Evolutionary conservation across 2,113 vertebrate genomes (phyloP).

Genomic region (Holacanthus passer): DNA sequence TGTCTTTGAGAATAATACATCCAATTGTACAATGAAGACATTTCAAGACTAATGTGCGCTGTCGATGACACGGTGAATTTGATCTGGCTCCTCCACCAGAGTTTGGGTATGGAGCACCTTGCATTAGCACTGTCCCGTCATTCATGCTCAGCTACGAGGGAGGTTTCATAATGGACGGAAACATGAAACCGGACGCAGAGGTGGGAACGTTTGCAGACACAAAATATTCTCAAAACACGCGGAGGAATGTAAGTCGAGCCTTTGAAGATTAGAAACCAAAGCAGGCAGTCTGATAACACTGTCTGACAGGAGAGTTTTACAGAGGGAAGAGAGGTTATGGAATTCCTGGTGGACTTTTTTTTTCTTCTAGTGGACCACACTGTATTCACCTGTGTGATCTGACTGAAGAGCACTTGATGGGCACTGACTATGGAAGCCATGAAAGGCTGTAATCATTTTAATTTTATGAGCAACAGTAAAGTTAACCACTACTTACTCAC

Average conservation of each 20-base stretch:
- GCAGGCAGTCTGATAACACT: constrained; percentile 51
- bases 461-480: too few species aligned
- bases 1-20: constrained; percentile 71
- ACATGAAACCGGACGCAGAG: constrained; percentile 76
- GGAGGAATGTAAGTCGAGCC: constrained; percentile 67
- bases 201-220: constrained; percentile 74
- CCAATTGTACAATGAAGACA: constrained; percentile 58
- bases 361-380: not conserved
- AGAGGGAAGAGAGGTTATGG: constrained; percentile 37
- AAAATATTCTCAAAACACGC: constrained; percentile 63
- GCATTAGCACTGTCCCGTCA: constrained; percentile 68
- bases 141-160: constrained; percentile 61
- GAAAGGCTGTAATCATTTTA: not conserved
- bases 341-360: not conserved
- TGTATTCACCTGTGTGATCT: constrained; percentile 21
- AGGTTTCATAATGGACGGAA: constrained; percentile 72
- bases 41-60: constrained; percentile 48
- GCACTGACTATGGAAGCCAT: not conserved
- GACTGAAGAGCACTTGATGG: not conserved
- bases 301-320: constrained; percentile 56
- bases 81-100: constrained; percentile 49
- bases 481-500: too few species aligned
- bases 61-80: constrained; percentile 67
- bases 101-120: constrained; percentile 42
- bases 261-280: constrained; percentile 76